These are phyloP conservation scores for Burhinus oedicnemus DNA, from an alignment of 2,113 vertebrate genomes.

Conservation along the genomic window DNA sequence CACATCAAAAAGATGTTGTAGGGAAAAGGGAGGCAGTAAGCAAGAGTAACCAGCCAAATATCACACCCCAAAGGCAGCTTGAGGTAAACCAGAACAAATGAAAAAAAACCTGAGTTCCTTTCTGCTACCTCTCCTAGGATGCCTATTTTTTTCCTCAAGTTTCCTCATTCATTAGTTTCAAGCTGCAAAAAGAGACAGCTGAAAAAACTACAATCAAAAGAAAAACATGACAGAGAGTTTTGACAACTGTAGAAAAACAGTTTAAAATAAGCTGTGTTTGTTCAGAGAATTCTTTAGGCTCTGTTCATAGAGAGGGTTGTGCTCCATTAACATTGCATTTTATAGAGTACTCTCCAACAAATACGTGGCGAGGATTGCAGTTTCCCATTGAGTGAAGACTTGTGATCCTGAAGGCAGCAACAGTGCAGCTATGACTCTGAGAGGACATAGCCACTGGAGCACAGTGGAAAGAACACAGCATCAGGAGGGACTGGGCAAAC, in stretches of 20 bases:
- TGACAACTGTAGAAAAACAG: not conserved
- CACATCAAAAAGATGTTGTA: not conserved
- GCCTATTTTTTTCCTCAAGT: not conserved
- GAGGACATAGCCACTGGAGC: not conserved
- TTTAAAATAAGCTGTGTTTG: not conserved
- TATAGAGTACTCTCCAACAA: not conserved
- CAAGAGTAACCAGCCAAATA: not conserved
- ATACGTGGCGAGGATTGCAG: not conserved
- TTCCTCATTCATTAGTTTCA: not conserved
- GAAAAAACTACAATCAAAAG: not conserved
- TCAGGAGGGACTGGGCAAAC: not conserved
- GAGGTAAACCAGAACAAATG: not conserved
- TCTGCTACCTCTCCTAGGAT: not conserved
- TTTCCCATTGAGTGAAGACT: not conserved
- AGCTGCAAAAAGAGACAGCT: not conserved
- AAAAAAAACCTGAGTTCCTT: not conserved
- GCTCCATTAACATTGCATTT: not conserved
- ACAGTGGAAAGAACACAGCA: not conserved
- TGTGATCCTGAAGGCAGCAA: not conserved
- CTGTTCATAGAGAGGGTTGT: not conserved
- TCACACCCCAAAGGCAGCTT: not conserved
- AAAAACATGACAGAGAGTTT: not conserved
- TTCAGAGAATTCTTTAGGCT: not conserved
- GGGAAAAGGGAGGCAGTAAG: not conserved
- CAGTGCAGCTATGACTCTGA: not conserved